These are phyloP conservation scores for Cheiracanthium punctorium DNA, from an alignment of 2,888 invertebrate genomes.

Conservation along the genomic window DNA sequence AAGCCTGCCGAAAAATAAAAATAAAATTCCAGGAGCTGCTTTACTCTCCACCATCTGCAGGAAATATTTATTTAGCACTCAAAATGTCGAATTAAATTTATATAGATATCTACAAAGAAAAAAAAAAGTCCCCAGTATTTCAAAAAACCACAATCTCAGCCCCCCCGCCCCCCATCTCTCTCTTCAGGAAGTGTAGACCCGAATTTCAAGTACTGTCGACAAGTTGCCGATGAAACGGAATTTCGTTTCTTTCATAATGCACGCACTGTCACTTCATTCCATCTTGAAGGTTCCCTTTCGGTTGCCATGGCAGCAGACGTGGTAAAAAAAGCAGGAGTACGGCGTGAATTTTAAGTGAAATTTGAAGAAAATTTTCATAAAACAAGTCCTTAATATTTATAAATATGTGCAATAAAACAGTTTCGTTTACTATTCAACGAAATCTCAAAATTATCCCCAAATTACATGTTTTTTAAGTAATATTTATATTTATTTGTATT, in stretches of 20 bases:
- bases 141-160: neutral
- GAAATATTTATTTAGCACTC: slow-evolving; percentile 2
- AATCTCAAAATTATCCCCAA: too few species aligned
- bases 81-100: neutral
- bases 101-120: neutral
- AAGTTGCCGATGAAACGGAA: neutral
- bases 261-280: neutral
- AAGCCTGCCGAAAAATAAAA: too few species aligned
- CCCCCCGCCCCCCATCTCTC: too few species aligned
- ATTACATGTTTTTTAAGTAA: too few species aligned
- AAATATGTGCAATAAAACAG: too few species aligned
- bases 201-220: neutral
- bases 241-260: slow-evolving; percentile 2
- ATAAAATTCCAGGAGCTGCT: too few species aligned
- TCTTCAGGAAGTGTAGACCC: neutral
- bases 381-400: too few species aligned
- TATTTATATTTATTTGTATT: too few species aligned
- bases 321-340: neutral
- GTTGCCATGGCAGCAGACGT: slow-evolving; percentile 4
- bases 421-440: too few species aligned
- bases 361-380: neutral
- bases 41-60: too few species aligned
- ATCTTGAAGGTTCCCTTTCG: neutral
- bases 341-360: neutral
- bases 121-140: neutral